Evolutionary conservation across 2,113 vertebrate species (phyloP), one percentile per base, ranked within the genome.

Genomic region (Candoia aspera): DNA sequence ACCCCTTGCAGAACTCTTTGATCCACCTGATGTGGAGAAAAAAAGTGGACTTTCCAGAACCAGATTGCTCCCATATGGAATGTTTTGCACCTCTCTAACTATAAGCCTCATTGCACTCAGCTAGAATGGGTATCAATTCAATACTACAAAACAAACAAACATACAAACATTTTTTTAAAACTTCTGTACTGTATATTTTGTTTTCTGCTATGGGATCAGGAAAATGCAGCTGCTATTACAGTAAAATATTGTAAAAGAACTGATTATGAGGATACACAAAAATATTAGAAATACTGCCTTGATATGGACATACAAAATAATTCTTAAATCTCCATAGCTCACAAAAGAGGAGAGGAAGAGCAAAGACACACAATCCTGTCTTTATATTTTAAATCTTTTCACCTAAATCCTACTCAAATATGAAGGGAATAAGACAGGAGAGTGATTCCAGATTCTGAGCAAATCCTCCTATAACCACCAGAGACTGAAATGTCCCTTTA

Each of bases 341-440:
- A 93, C 91, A 89, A 94, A 92, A 91, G 93, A 92, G 93, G 86
- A 94, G 92, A 85, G 21, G 92, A 95, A 96, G 95, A 95, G 95
- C 58, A 84, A 79, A 92, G 33, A 85, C 91, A 93, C 90, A 68
- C 88, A 92, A 96, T 95, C 95, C 95, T 92, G 88, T 88, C 93
- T 95, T 96, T 93, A 85, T 92, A 85, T 86, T 94, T 92, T 95
- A 94, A 95, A 90, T 93, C 94, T 95, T 95, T 94, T 91, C 86
- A 84, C 42, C 55, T 93, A 96, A 96, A 95, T 95, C 92, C 94
- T 95, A 92, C 94, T 94, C 93, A 95, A 96, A 91, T 93, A 93
- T 87, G 92, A 90, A 91, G 93, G 68, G 54, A 96, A 93, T 91
- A 85, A 95, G 94, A 96, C 92, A 94, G 95, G 90, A 94, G 95